Evolutionary conservation across 2,888 invertebrate species (phyloP).

Genomic region (Thumatha senex): DNA sequence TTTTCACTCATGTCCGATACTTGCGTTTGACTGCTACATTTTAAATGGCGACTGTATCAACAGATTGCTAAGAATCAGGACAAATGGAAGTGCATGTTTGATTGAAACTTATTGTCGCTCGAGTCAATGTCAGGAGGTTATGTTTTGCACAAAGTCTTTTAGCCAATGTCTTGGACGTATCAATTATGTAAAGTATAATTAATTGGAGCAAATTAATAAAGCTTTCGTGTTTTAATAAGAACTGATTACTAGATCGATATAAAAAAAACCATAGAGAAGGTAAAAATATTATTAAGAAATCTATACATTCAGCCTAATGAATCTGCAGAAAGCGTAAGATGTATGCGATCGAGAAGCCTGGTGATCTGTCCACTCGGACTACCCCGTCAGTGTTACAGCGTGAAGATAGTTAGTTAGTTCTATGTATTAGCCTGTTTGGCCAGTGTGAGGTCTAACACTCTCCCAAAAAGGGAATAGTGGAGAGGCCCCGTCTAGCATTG

Average conservation of each 20-base stretch:
- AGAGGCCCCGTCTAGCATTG: too few relatives aligned
- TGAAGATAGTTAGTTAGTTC: too few relatives aligned
- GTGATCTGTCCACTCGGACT: too few relatives aligned
- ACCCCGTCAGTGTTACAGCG: too few relatives aligned
- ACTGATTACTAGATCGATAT: neutral
- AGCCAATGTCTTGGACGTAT: neutral
- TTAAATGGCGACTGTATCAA: neutral
- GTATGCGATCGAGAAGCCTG: too few relatives aligned
- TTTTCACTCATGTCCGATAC: neutral
- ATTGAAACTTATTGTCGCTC: constrained; percentile 26
- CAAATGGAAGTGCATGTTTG: constrained; percentile 24
- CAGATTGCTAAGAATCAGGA: constrained; percentile 15
- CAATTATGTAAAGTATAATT: constrained; percentile 1
- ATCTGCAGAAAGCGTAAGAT: too few relatives aligned
- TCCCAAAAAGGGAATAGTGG: too few relatives aligned
- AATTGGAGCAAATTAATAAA: constrained; percentile 2
- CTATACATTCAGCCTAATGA: too few relatives aligned
- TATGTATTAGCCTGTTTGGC: too few relatives aligned
- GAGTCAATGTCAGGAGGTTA: constrained; percentile 24
- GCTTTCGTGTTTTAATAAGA: constrained; percentile 6
- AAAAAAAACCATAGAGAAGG: neutral
- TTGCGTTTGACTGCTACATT: constrained; percentile 1
- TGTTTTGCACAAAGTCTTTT: constrained; percentile 13
- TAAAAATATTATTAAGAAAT: neutral
- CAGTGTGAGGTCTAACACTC: too few relatives aligned